Conservation (phyloP, 2,797 vertebrate genomes). For the Cephalopachus bancanus region DNA sequence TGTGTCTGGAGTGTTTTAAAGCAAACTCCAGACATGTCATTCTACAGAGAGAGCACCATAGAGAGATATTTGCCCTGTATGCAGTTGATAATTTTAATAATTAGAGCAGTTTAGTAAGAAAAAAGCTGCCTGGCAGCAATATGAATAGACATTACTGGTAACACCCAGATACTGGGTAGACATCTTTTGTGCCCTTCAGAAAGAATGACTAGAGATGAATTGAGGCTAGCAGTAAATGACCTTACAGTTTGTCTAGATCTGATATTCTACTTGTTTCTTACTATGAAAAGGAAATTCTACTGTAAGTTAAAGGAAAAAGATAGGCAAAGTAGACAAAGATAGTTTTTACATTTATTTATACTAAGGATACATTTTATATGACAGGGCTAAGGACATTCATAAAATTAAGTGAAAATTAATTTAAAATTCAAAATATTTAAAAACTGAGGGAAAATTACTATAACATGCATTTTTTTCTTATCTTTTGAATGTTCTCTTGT, state of each 20-base stretch:
- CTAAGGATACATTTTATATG: neutral
- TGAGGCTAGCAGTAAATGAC: neutral
- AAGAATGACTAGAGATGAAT: neutral
- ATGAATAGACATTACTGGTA: neutral
- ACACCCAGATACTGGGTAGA: neutral
- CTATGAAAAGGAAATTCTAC: neutral
- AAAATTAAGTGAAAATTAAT: slow-evolving; percentile 18
- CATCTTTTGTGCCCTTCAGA: neutral
- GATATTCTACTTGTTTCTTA: neutral
- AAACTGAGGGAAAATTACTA: neutral
- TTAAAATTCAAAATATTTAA: neutral
- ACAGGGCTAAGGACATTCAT: neutral
- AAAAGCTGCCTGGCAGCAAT: neutral
- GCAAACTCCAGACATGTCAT: neutral
- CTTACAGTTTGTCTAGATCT: neutral
- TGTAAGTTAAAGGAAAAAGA: neutral
- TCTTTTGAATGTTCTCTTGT: neutral
- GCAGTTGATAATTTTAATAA: neutral
- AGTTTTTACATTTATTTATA: neutral
- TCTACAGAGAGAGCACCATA: neutral
- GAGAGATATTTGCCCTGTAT: neutral
- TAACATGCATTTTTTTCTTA: neutral
- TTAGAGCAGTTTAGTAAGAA: neutral
- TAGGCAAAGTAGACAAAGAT: neutral
- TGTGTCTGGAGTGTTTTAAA: neutral